Percentiles rank a stretch among this genome's conserved stretches.
Evolutionary conservation across 2,113 vertebrate genomes (phyloP).

Genomic region (Hippocampus comes): DNA sequence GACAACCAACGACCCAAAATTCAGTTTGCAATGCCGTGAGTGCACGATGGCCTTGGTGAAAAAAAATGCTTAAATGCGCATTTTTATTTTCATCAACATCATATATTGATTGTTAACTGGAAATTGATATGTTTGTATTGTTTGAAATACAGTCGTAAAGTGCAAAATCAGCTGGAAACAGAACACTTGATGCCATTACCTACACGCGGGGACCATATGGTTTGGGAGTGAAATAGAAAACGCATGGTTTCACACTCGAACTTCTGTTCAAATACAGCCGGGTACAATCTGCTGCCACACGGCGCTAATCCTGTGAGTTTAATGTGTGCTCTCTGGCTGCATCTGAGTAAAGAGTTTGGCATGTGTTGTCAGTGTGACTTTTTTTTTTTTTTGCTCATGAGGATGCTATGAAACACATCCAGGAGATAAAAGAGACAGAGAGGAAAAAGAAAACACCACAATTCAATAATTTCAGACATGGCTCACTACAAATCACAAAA

Average conservation of each 20-base stretch:
- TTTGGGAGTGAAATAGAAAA: not conserved
- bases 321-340: not conserved
- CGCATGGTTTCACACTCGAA: not conserved
- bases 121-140: not conserved
- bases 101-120: not conserved
- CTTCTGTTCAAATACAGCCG: conserved; percentile 1
- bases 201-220: not conserved
- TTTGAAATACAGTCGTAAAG: not conserved
- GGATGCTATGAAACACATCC: not conserved
- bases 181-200: not conserved
- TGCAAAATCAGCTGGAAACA: not conserved
- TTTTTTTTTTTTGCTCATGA: not conserved
- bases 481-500: no score
- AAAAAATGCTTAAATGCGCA: not conserved
- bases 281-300: not conserved
- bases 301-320: not conserved
- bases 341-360: not conserved
- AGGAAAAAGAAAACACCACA: no score
- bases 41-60: not conserved
- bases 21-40: not conserved
- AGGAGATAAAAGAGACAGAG: no score
- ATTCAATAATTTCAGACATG: no score
- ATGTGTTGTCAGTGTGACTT: not conserved
- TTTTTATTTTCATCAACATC: not conserved
- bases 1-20: conserved; percentile 14